phyloP scores from a whole-genome alignment of 1,140 invertebrate genomes.

The Dufourea novaeangliae region DNA sequence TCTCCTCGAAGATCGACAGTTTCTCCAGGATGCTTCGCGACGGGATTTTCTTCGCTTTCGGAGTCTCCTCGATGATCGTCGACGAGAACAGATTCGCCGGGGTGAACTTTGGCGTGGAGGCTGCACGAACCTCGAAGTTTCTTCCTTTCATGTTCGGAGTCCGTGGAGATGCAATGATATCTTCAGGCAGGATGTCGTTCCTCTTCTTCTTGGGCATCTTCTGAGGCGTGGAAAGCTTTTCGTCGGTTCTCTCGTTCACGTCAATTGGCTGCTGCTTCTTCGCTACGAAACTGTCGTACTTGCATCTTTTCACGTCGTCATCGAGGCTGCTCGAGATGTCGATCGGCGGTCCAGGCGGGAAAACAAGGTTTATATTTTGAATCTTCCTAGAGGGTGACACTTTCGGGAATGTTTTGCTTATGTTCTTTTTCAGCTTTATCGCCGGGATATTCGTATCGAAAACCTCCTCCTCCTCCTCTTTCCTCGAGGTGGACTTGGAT shows the following conservation, averaged over 20 bases:
- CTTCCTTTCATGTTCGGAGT: fast-evolving
- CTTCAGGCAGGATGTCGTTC: neutral
- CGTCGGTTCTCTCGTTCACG: neutral
- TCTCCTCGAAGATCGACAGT: neutral
- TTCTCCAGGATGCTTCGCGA: neutral
- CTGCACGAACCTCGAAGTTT: neutral
- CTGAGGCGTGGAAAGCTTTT: neutral
- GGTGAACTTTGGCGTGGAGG: neutral
- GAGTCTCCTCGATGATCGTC: neutral
- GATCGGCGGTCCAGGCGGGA: neutral
- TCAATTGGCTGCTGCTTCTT: neutral
- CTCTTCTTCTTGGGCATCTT: neutral
- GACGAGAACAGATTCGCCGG: neutral
- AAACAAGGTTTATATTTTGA: conserved; percentile 65
- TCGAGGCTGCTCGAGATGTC: neutral
- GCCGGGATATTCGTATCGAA: neutral
- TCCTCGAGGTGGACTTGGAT: neutral
- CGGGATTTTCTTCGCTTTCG: neutral
- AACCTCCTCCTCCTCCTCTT: neutral
- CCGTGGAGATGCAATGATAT: neutral
- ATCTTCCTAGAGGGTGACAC: conserved; percentile 61
- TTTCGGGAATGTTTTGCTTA: conserved; percentile 57
- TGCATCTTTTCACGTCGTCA: neutral
- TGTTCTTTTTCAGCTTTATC: neutral
- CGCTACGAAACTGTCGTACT: neutral